Conservation (phyloP, 1,140 invertebrate species). For the Mercenaria mercenaria region DNA sequence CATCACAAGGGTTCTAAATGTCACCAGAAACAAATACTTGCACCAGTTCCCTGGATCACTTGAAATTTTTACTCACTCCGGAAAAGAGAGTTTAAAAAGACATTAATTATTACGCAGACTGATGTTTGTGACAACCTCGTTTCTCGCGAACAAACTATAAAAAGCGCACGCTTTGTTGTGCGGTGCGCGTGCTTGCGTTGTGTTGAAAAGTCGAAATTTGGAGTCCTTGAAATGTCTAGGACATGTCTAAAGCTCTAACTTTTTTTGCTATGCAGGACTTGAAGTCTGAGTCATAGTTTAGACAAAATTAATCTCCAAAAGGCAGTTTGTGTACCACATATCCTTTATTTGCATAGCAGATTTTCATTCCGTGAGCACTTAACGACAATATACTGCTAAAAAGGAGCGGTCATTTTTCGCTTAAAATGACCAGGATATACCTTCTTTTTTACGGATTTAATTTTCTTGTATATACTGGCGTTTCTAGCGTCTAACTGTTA, state of each 20-base stretch:
- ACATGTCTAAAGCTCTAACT: neutral
- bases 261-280: neutral
- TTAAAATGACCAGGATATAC: too few relatives aligned
- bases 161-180: neutral
- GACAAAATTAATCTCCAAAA: neutral
- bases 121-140: neutral
- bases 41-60: too few relatives aligned
- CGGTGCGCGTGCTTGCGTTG: neutral
- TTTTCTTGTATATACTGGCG: too few relatives aligned
- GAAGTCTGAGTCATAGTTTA: neutral
- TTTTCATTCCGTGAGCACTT: conserved; percentile 7
- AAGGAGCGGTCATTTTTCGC: too few relatives aligned
- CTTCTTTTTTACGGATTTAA: too few relatives aligned
- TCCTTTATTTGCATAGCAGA: neutral
- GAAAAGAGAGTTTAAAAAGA: neutral
- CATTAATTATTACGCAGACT: neutral
- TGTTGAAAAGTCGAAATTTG: neutral
- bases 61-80: too few relatives aligned
- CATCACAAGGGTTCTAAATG: too few relatives aligned
- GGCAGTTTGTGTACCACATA: neutral
- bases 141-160: neutral
- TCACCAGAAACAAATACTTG: too few relatives aligned
- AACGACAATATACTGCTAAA: neutral
- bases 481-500: too few relatives aligned
- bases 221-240: neutral